Conservation (phyloP, 2,113 vertebrate species). For the Rhagologus leucostigma region DNA sequence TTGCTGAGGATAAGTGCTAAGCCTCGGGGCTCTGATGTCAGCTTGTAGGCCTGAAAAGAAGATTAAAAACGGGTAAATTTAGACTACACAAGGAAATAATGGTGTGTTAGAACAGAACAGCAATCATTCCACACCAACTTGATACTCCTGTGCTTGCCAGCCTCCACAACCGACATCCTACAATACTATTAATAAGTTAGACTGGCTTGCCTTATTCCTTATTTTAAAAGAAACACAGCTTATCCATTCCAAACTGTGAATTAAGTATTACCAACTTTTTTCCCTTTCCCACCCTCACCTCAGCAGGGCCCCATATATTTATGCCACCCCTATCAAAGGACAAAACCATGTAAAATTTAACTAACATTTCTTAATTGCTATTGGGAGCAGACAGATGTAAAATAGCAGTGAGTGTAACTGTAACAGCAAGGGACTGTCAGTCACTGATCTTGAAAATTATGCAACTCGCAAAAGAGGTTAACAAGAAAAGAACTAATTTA, state of each 20-base stretch:
- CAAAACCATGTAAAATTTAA: not conserved
- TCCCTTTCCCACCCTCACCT: not conserved
- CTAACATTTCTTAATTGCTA: not conserved
- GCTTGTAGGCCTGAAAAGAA: conserved; percentile 82
- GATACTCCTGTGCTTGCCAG: not conserved
- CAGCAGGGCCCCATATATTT: not conserved
- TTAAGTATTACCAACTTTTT: not conserved
- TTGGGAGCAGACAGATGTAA: not conserved
- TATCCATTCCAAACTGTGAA: not conserved
- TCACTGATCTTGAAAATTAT: not conserved
- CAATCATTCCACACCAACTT: not conserved
- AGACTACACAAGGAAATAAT: not conserved
- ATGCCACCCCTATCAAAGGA: not conserved
- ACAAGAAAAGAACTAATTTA: not conserved
- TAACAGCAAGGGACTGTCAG: not conserved
- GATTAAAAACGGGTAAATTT: not conserved
- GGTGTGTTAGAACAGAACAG: not conserved
- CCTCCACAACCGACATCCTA: not conserved
- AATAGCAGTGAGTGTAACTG: not conserved
- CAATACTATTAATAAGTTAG: not conserved
- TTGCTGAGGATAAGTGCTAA: conserved; percentile 92
- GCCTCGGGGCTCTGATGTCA: conserved; percentile 85
- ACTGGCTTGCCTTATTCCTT: not conserved
- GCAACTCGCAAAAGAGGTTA: not conserved
- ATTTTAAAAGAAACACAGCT: not conserved